Evolutionary conservation across 2,888 invertebrate species (phyloP), one percentile per base, ranked within the genome.

Genomic region (Ormyrus pomaceus): DNA sequence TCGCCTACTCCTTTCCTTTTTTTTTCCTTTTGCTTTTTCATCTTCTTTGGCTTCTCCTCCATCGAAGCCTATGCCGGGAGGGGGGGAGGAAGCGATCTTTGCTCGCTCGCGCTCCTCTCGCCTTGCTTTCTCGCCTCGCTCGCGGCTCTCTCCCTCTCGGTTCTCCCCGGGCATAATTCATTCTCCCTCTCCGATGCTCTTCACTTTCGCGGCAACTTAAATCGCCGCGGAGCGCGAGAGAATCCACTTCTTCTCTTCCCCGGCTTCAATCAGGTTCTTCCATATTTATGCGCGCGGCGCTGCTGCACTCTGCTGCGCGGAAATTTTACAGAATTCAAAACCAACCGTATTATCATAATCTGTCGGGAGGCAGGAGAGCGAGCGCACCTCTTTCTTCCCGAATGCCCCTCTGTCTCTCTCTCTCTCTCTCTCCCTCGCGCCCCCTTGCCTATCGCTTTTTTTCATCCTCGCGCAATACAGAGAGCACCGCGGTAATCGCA

Each of bases 311-410:
- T 79, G 81, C 82, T 77, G 34, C 79, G 80, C 66, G 83, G 83
- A 86, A 87, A 87, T 87, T 87, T 85, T 83, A 83, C 80, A 80
- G 83, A 87, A 85, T 86, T 87, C 86, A 86, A 86, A 87, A 86
- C 86, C 84, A 84, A 85, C 85, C 84, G 83, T 84, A 87, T 88
- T 88, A 88, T 86, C 86, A 87, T 88, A 87, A 88, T 88, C 88
- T 83, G 83, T 82, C 77, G 83, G 82, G 80, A 78, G 83, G 83
- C 82, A 64, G 6, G 51, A 34, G 34, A 6, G 51, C 51, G 51
- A 51, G 10, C 51, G 51, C 51, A 51, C 51, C 10, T 51, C 51
- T 9, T 10, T 51, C 51, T 9, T 7, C 9, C 51, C 51, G 10
- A 7, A 51, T 8, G 51, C 51, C 51, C 5, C 6, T 51, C 51